These are phyloP conservation scores for Phorcus lineatus DNA, from an alignment of 2,888 invertebrate species.

Conservation along the genomic window DNA sequence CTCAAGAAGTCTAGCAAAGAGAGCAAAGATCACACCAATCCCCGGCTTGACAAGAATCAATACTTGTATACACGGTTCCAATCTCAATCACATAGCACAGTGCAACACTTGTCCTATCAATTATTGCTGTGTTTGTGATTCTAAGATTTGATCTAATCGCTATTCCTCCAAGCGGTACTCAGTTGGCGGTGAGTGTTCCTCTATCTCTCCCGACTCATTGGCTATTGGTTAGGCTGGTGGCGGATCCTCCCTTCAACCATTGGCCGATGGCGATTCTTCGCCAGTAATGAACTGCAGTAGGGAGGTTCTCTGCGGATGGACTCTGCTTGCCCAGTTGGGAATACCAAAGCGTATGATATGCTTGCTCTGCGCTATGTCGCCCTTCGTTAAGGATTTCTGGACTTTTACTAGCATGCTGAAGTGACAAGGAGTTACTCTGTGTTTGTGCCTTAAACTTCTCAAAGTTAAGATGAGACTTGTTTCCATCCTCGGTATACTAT, in stretches of 20 bases:
- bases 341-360: no score
- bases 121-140: conserved; percentile 22
- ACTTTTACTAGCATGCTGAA: background rate
- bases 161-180: conserved; percentile 13
- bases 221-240: conserved; percentile 6
- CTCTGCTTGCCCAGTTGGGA: no score
- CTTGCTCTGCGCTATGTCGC: no score
- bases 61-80: no score
- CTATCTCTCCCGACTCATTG: conserved; percentile 18
- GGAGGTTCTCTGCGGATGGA: no score
- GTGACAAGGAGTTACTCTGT: background rate
- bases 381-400: no score
- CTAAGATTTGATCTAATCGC: conserved; percentile 22
- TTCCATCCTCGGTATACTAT: background rate
- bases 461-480: background rate
- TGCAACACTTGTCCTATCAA: conserved; percentile 13
- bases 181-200: conserved; percentile 6
- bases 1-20: no score
- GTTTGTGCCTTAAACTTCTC: background rate
- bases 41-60: no score
- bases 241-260: background rate
- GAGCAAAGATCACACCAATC: no score
- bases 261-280: background rate
- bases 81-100: background rate
- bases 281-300: background rate